phyloP scores from a whole-genome alignment of 2,888 invertebrate species.

The Didymodactylos carnosus region DNA sequence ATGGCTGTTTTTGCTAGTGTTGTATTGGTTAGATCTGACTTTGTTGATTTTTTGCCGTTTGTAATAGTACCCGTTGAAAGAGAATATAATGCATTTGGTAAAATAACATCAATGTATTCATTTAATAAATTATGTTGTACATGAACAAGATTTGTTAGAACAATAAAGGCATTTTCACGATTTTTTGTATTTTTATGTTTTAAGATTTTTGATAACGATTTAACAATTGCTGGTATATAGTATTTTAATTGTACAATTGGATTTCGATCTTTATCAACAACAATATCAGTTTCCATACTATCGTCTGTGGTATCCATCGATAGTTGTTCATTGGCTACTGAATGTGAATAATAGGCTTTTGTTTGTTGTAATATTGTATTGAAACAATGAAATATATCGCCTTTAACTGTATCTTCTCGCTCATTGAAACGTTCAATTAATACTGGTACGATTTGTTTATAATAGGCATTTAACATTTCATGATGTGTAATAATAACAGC shows the following conservation, averaged over 20 bases:
- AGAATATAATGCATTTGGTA: slow-evolving; percentile 71
- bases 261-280: slow-evolving; percentile 8
- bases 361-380: slow-evolving; percentile 77
- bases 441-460: slow-evolving; percentile 66
- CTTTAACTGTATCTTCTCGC: slow-evolving; percentile 94
- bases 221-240: slow-evolving; percentile 57
- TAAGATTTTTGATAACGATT: slow-evolving; percentile 67
- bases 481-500: slow-evolving; percentile 76
- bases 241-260: slow-evolving; percentile 19
- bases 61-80: slow-evolving; percentile 37
- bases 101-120: slow-evolving; percentile 58
- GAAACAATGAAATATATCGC: slow-evolving; percentile 88
- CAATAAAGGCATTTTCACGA: slow-evolving; percentile 49
- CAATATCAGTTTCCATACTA: slow-evolving; percentile 8
- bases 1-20: background rate
- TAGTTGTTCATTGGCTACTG: slow-evolving; percentile 16
- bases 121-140: slow-evolving; percentile 72
- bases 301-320: slow-evolving; percentile 12
- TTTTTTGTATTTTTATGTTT: slow-evolving; percentile 38
- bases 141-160: slow-evolving; percentile 68
- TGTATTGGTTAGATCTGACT: background rate
- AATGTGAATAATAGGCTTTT: slow-evolving; percentile 42
- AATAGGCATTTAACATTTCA: slow-evolving; percentile 61
- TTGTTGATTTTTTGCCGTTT: background rate
- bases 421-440: slow-evolving; percentile 84